Conservation (phyloP, 1,140 invertebrate genomes). For the Scaptomyza pallida region DNA sequence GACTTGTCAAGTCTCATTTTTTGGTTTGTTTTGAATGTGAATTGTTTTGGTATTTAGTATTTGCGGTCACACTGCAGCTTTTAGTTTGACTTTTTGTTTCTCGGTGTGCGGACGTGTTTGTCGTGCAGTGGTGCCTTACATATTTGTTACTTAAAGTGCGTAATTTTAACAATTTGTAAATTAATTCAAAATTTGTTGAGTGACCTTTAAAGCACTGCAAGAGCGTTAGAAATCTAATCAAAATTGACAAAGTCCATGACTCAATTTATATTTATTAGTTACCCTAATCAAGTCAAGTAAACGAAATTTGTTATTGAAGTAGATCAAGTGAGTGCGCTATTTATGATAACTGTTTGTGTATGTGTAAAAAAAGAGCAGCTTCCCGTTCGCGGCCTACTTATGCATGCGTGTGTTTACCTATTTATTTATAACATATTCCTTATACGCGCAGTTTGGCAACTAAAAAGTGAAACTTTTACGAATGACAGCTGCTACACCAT, state of each 20-base stretch:
- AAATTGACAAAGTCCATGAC: not conserved
- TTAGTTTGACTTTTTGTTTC: slow-evolving; percentile 25
- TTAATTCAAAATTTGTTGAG: slow-evolving; percentile 6
- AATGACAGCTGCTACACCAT: slow-evolving; percentile 37
- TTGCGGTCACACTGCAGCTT: slow-evolving; percentile 37
- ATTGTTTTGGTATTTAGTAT: slow-evolving; percentile 9
- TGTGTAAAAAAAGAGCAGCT: slow-evolving; percentile 15
- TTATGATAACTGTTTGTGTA: not conserved
- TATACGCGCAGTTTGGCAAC: slow-evolving; percentile 4
- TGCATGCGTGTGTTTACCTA: slow-evolving; percentile 12
- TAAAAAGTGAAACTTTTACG: slow-evolving; percentile 33
- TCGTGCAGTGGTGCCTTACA: not conserved
- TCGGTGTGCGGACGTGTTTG: not conserved
- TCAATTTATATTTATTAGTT: slow-evolving; percentile 7
- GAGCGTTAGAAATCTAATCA: not conserved
- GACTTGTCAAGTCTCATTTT: not conserved
- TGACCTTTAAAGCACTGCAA: not conserved
- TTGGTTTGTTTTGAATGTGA: not conserved
- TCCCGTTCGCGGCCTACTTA: slow-evolving; percentile 22
- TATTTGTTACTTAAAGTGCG: slow-evolving; percentile 15
- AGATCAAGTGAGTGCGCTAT: slow-evolving; percentile 26
- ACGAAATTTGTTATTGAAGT: slow-evolving; percentile 17
- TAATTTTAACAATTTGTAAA: slow-evolving; percentile 23
- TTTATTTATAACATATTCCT: slow-evolving; percentile 25
- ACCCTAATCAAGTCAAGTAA: slow-evolving; percentile 13